Evolutionary conservation across 92 coral and sea anemone species (phyloP).

Genomic region (Pocillopora meandrina): DNA sequence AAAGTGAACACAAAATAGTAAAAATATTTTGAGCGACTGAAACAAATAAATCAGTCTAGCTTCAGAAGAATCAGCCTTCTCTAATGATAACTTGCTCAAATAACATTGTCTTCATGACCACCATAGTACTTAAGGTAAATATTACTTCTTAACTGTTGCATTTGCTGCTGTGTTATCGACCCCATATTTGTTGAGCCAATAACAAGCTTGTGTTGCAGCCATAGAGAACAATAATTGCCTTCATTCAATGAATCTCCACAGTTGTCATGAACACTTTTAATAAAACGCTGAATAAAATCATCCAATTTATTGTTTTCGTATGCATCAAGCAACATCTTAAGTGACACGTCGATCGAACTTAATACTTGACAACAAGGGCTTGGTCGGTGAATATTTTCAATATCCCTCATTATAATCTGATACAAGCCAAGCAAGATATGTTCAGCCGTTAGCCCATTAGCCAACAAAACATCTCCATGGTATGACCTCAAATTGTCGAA

Average conservation of each 20-base stretch:
- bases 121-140: background rate
- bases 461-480: conserved; percentile 30
- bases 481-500: conserved; percentile 41
- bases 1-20: too few species aligned
- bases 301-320: conserved; percentile 41
- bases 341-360: conserved; percentile 42
- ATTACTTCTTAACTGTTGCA: background rate
- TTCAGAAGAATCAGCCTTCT: too few species aligned
- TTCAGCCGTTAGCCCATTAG: background rate
- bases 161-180: background rate
- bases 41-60: too few species aligned
- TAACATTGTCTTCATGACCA: too few species aligned
- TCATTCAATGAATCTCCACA: background rate
- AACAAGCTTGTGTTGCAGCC: conserved; percentile 39
- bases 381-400: background rate
- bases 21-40: too few species aligned
- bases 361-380: background rate
- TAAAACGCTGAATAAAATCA: conserved; percentile 43
- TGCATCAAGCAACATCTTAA: conserved; percentile 49
- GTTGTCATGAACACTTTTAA: conserved; percentile 3
- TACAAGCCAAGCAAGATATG: conserved; percentile 40
- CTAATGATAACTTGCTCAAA: too few species aligned
- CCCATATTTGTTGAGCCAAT: conserved; percentile 54
- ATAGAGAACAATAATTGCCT: conserved; percentile 3
- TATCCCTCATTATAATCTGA: conserved; percentile 37